Conservation (phyloP, 2,797 vertebrate genomes). For the Clarias laeviceps region DNA sequence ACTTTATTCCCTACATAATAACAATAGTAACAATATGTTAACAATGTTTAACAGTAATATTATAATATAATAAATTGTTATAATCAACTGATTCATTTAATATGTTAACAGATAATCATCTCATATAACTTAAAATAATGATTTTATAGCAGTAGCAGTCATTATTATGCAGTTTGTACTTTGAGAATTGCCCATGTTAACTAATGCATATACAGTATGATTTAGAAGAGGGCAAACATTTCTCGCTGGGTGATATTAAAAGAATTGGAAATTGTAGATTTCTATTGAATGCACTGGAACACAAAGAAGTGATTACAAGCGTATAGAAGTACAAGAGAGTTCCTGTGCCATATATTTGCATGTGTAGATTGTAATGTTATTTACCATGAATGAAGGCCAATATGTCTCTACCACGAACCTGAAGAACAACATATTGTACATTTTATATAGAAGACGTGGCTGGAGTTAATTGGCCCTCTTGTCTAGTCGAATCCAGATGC, state of each 20-base stretch:
- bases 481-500: conserved; percentile 76
- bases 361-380: not conserved
- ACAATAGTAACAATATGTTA: not conserved
- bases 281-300: not conserved
- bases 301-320: not conserved
- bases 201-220: not conserved
- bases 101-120: not conserved
- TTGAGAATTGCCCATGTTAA: not conserved
- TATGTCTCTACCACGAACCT: not conserved
- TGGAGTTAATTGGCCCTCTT: conserved; percentile 23
- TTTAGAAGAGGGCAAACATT: not conserved
- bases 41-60: not conserved
- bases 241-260: not conserved
- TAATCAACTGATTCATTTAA: not conserved
- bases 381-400: not conserved
- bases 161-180: not conserved
- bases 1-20: not conserved
- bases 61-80: not conserved
- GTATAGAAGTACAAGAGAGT: not conserved
- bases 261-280: not conserved
- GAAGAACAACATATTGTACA: not conserved
- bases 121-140: not conserved
- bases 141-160: not conserved
- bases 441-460: not conserved
- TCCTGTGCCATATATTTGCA: not conserved